Conservation (phyloP, 2,888 invertebrate genomes). For the Buathra laborator region DNA sequence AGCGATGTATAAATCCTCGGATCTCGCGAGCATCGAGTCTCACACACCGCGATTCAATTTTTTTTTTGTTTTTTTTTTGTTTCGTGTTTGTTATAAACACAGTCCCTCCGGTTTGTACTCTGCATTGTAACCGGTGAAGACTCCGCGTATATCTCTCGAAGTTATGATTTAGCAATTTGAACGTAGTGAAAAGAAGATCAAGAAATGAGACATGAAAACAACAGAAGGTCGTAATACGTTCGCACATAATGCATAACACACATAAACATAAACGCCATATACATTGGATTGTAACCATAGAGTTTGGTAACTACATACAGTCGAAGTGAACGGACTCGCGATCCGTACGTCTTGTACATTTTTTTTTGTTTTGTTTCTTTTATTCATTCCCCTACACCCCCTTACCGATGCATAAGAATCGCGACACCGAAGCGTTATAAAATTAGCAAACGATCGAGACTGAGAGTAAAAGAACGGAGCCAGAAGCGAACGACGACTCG, state of each 20-base stretch:
- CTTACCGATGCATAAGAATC: conserved; percentile 6
- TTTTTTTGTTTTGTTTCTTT: conserved; percentile 17
- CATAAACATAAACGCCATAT: conserved; percentile 24
- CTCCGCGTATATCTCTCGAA: conserved; percentile 1
- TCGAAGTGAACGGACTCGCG: conserved; percentile 48
- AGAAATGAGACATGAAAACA: conserved; percentile 61
- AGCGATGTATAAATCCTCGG: conserved; percentile 34
- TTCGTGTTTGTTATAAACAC: neutral
- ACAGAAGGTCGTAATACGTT: conserved; percentile 59
- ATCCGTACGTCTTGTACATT: conserved; percentile 36
- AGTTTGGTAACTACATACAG: conserved; percentile 16
- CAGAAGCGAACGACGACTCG: conserved; percentile 36
- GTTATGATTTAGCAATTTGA: conserved; percentile 60
- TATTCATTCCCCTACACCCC: neutral
- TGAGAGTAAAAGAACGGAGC: conserved; percentile 49
- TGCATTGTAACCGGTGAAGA: neutral
- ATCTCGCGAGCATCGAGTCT: conserved; percentile 20
- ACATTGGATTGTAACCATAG: neutral
- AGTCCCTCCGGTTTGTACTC: conserved; percentile 16
- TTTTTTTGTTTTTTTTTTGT: conserved; percentile 18
- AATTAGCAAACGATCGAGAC: conserved; percentile 60
- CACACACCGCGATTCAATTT: neutral
- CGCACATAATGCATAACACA: conserved; percentile 43
- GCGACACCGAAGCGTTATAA: conserved; percentile 58
- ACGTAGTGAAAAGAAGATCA: conserved; percentile 51